A percentile compares a stretch with the other conserved stretches of the same genome.
Evolutionary conservation across 2,797 vertebrate species (phyloP).

Genomic region (Botia kubotai): DNA sequence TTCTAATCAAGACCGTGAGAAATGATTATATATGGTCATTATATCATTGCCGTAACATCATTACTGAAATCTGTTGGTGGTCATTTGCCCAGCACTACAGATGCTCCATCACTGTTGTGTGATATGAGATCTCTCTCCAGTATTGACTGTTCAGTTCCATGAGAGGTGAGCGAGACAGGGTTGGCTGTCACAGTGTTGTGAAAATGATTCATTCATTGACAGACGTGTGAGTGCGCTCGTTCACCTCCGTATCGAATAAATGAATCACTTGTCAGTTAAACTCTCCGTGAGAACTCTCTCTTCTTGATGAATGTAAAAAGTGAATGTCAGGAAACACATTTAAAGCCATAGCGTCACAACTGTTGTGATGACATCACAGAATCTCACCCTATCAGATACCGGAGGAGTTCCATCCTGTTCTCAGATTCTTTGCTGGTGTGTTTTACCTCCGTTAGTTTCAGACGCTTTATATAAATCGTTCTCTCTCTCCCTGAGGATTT

Average conservation of each 20-base stretch:
- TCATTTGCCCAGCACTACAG: too few species aligned
- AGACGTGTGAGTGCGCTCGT: conserved; percentile 8
- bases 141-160: conserved; percentile 34
- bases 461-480: conserved; percentile 1
- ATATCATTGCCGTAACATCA: too few species aligned
- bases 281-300: background rate
- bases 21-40: too few species aligned
- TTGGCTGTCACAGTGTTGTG: conserved; percentile 5
- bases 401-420: conserved; percentile 4
- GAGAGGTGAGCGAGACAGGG: conserved; percentile 15
- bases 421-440: conserved; percentile 27
- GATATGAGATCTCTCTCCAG: conserved; percentile 6
- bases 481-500: background rate
- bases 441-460: conserved; percentile 32
- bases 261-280: conserved; percentile 14
- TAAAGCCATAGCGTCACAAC: background rate
- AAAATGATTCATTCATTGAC: conserved; percentile 7
- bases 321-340: conserved; percentile 7
- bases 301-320: conserved; percentile 17
- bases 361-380: background rate
- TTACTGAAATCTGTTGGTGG: too few species aligned
- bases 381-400: conserved; percentile 31
- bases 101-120: conserved; percentile 10
- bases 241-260: conserved; percentile 15
- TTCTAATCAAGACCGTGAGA: too few species aligned